phyloP scores from a whole-genome alignment of 2,888 invertebrate species.

The Andrena camellia region DNA sequence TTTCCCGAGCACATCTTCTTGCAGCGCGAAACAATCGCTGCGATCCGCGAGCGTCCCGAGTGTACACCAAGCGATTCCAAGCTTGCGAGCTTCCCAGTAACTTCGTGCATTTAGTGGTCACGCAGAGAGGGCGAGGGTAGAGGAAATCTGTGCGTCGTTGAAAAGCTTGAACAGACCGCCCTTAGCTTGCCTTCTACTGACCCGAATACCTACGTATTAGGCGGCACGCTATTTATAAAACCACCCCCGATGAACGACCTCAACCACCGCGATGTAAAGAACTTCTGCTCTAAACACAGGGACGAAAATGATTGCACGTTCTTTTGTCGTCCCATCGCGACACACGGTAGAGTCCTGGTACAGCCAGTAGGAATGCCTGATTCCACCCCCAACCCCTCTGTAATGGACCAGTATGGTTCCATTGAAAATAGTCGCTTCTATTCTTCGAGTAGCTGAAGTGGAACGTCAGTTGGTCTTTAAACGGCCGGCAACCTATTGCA shows the following conservation, averaged over 20 bases:
- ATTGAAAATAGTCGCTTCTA: not conserved
- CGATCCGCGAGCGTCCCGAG: no score
- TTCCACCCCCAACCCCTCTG: not conserved
- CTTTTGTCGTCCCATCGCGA: not conserved
- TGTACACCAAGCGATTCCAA: not conserved
- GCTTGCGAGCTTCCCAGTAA: not conserved
- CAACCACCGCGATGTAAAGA: slow-evolving; percentile 61
- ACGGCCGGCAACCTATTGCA: not conserved
- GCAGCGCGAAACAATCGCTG: not conserved
- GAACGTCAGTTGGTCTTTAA: slow-evolving; percentile 12
- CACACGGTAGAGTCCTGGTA: not conserved
- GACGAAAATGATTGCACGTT: slow-evolving; percentile 44
- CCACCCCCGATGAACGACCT: slow-evolving; percentile 77
- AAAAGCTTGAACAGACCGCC: slow-evolving; percentile 66
- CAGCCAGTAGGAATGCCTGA: not conserved
- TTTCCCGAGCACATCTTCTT: not conserved
- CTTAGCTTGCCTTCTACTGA: slow-evolving; percentile 78
- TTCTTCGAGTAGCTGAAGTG: not conserved
- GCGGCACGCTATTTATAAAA: slow-evolving; percentile 78
- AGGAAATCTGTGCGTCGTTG: slow-evolving; percentile 46
- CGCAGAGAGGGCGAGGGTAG: not conserved
- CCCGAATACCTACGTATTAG: slow-evolving; percentile 79
- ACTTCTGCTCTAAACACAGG: slow-evolving; percentile 49
- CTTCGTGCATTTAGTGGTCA: not conserved
- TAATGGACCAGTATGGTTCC: not conserved